Base-by-base conservation (phyloP, 1,140 invertebrate genomes). In the Drosophila ogumai region DNA sequence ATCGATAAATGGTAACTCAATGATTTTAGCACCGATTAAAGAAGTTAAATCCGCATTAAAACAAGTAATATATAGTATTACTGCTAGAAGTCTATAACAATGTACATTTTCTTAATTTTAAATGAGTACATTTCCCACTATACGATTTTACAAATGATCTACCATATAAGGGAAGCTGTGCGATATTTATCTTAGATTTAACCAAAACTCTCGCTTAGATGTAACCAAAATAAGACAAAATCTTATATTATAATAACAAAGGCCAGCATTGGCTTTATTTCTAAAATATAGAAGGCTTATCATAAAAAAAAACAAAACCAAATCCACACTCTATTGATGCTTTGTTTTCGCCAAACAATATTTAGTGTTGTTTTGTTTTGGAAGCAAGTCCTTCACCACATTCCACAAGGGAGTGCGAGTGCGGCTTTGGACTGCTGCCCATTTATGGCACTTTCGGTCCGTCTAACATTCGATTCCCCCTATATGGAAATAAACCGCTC, bases 371-470 rank as follows among this genome's bases (percentile, higher is more conserved):
- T 28, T 38, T 34, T 66, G 2, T 49, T 66, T 54, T 13, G 40
- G 9, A 36, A 34, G 1, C n/a, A 38, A 73, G 52, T 80, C 84
- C 82, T 87, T 88, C 79, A 50, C 19, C 19, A 67, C 64, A 76
- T 73, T 49, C 61, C 84, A 64, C 84, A 88, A 87, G 84, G 84
- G 80, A 87, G 67, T 46, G 19, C 47, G 76, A 87, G 64, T 55
- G 19, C 46, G 12, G 13, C n/a, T 22, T 56, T 56, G 25, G 12
- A 22, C 15, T 38, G 17, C n/a, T 40, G 52, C 22, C 73, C 52
- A 66, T 17, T 38, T 28, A 47, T 34, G 55, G 64, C 19, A 36
- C 32, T 54, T 36, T 47, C n/a, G 25, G 28, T 54, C 41, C 55
- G 38, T 34, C 63, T 19, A 40, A 28, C 40, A 25, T 36, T 34